phyloP scores from a whole-genome alignment of 2,113 vertebrate genomes.

The Macquaria australasica region DNA sequence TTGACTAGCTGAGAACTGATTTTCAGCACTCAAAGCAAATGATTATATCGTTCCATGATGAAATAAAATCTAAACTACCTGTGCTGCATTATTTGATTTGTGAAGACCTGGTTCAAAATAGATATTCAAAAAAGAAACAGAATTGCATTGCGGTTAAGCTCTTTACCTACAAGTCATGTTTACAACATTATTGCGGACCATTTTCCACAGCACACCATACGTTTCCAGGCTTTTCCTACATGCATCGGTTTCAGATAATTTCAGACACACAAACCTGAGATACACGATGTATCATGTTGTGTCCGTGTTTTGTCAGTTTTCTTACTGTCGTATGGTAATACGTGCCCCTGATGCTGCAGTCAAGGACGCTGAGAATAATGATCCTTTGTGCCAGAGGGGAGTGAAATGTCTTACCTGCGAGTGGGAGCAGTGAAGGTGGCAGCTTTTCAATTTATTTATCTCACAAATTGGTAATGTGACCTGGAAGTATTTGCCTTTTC shows the following conservation, averaged over 20 bases:
- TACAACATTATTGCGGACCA: not conserved
- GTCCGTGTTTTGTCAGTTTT: not conserved
- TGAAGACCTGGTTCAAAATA: not conserved
- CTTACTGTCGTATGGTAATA: not conserved
- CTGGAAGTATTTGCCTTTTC: slow-evolving; percentile 39
- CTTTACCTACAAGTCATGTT: not conserved
- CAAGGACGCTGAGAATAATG: slow-evolving; percentile 34
- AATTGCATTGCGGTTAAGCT: not conserved
- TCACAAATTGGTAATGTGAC: slow-evolving; percentile 25
- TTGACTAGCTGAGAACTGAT: not conserved
- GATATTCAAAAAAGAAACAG: not conserved
- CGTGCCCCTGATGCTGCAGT: not conserved
- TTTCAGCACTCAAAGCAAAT: not conserved
- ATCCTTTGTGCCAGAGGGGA: slow-evolving; percentile 21
- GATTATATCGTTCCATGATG: not conserved
- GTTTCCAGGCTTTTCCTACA: not conserved
- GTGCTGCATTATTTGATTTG: not conserved
- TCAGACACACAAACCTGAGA: not conserved
- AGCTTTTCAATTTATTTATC: slow-evolving; percentile 50
- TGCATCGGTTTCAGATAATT: not conserved
- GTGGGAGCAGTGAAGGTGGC: not conserved
- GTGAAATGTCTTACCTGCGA: slow-evolving; percentile 11
- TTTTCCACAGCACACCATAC: not conserved
- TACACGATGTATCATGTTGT: not conserved
- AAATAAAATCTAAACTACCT: not conserved